A percentile compares a stretch with the other conserved stretches of the same genome.
Conservation (phyloP, 1,140 invertebrate species). For the Panagrolaimus sp. region DNA sequence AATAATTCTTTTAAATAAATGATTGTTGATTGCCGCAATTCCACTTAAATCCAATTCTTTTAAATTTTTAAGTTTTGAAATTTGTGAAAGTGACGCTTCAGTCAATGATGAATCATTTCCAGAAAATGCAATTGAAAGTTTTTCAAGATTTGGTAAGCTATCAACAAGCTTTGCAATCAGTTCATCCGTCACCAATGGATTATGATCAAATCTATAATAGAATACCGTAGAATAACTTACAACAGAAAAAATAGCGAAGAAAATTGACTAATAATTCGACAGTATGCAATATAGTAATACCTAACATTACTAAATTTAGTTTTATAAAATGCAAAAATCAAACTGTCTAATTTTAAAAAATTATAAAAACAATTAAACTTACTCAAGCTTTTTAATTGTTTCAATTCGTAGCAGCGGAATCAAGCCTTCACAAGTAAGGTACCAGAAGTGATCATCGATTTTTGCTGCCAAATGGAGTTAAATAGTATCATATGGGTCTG, state of each 20-base stretch:
- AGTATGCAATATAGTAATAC: too few species aligned
- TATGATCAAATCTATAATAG: slow-evolving; percentile 39
- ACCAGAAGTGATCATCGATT: too few species aligned
- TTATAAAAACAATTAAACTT: too few species aligned
- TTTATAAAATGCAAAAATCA: too few species aligned
- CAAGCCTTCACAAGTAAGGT: too few species aligned
- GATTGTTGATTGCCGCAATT: slow-evolving; percentile 41
- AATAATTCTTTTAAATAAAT: slow-evolving; percentile 20
- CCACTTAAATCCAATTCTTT: slow-evolving; percentile 51
- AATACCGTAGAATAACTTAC: too few species aligned
- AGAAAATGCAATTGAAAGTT: slow-evolving; percentile 50
- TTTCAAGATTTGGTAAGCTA: slow-evolving; percentile 27
- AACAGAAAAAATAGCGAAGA: too few species aligned
- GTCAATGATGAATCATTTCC: slow-evolving; percentile 39
- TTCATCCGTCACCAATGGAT: slow-evolving; percentile 37
- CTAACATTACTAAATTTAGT: too few species aligned
- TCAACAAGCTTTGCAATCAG: slow-evolving; percentile 28
- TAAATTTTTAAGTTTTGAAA: not conserved
- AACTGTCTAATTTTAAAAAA: too few species aligned
- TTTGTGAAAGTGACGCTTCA: slow-evolving; percentile 12
- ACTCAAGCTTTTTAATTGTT: slow-evolving; percentile 28
- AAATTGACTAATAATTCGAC: too few species aligned
- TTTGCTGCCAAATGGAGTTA: too few species aligned
- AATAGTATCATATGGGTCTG: too few species aligned
- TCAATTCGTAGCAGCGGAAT: slow-evolving; percentile 31